Evolutionary conservation across 1,140 invertebrate species (phyloP).

Genomic region (Meloidogyne hapla): DNA sequence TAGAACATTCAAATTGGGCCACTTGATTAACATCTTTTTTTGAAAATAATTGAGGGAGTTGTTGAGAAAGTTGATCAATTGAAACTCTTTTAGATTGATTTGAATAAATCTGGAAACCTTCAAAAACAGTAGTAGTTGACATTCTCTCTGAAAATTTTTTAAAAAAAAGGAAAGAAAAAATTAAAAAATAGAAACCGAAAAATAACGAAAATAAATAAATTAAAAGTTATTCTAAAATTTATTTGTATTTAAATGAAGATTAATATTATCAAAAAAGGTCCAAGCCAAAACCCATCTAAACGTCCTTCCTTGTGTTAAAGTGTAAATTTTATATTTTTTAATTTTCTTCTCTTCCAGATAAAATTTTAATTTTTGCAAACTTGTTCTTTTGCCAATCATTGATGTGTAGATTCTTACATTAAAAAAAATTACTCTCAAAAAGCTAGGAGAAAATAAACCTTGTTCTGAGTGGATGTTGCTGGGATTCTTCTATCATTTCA

Average conservation of each 20-base stretch:
- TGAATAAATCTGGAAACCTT: not conserved
- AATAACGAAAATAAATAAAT: not conserved
- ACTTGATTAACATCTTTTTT: conserved; percentile 1
- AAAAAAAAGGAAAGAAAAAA: not conserved
- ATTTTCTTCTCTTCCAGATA: not conserved
- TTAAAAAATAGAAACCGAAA: not conserved
- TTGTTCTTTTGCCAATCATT: conserved; percentile 31
- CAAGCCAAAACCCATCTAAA: conserved; percentile 34
- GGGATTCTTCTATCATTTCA: conserved; percentile 45
- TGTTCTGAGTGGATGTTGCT: not conserved
- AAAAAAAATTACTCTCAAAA: no score
- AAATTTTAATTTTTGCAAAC: conserved; percentile 11
- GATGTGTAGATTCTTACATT: conserved; percentile 28
- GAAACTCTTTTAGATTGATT: not conserved
- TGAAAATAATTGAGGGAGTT: conserved; percentile 9
- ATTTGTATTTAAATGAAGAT: not conserved
- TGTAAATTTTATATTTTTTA: conserved; percentile 16
- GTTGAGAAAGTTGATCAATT: conserved; percentile 1
- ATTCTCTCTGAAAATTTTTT: not conserved
- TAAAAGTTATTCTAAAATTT: not conserved
- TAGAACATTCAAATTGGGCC: not conserved
- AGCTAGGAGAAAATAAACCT: conserved; percentile 1
- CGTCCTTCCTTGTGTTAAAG: conserved; percentile 32
- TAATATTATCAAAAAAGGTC: conserved; percentile 28
- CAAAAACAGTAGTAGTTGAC: not conserved